A percentile compares a stretch with the other conserved stretches of the same genome.
Conservation (phyloP, 1,140 invertebrate species). For the Diachasmimorpha longicaudata region DNA sequence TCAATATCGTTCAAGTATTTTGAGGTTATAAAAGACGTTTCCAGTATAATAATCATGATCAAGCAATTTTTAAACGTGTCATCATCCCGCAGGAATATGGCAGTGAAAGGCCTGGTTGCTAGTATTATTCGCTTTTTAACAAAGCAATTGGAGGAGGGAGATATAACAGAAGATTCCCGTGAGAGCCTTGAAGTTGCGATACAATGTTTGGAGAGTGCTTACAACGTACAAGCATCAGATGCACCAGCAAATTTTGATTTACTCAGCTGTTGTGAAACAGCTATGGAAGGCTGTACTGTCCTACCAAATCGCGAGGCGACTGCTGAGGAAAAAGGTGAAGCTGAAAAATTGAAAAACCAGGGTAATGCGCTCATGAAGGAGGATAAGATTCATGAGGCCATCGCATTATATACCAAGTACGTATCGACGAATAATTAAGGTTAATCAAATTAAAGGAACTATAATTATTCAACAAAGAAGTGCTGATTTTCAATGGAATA, state of each 20-base stretch:
- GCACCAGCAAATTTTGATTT: slow-evolving; percentile 54
- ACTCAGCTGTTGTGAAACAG: slow-evolving; percentile 62
- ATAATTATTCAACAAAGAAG: no score
- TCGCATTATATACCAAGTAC: slow-evolving; percentile 81
- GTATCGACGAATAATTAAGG: no score
- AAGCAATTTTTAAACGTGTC: neutral
- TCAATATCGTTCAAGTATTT: neutral
- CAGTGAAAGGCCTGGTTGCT: slow-evolving; percentile 51
- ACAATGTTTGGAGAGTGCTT: slow-evolving; percentile 86
- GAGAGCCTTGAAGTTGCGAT: slow-evolving; percentile 85
- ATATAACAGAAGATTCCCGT: slow-evolving; percentile 68
- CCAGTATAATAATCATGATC: neutral
- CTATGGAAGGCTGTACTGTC: slow-evolving; percentile 43
- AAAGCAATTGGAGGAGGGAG: slow-evolving; percentile 54
- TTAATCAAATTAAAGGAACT: neutral
- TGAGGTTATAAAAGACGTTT: neutral
- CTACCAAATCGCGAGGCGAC: slow-evolving; percentile 44
- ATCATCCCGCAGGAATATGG: slow-evolving; percentile 37
- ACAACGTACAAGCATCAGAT: slow-evolving; percentile 67
- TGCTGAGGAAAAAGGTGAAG: slow-evolving; percentile 68
- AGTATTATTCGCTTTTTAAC: slow-evolving; percentile 58
- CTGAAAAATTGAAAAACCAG: slow-evolving; percentile 80
- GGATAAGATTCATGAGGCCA: slow-evolving; percentile 79
- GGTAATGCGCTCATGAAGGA: slow-evolving; percentile 89
- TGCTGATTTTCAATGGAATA: neutral